Percentiles rank a stretch among this genome's conserved stretches.
These are phyloP conservation scores for Sarcophaga peregrina DNA, from an alignment of 1,140 invertebrate species.

Conservation along the genomic window DNA sequence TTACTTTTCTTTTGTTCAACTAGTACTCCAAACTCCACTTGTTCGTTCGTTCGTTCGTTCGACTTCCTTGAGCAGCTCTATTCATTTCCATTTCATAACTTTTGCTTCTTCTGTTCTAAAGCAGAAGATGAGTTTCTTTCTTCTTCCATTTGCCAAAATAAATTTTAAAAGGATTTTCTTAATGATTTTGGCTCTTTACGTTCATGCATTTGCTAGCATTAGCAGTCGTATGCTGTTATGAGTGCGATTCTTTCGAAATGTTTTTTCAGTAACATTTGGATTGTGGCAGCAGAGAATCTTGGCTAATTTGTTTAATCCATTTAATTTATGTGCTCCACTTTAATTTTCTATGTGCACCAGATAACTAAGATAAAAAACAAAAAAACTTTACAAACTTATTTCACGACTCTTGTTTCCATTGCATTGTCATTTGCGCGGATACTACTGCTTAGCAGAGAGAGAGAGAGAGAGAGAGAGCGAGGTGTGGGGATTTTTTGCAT, in stretches of 20 bases:
- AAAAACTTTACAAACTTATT: neutral
- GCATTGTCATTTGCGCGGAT: no score
- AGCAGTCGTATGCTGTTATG: neutral
- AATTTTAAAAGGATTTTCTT: conserved; percentile 38
- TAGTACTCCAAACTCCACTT: no score
- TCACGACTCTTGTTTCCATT: neutral
- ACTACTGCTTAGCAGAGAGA: no score
- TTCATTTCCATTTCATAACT: no score
- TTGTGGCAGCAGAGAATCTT: conserved; percentile 25
- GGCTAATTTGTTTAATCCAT: conserved; percentile 37
- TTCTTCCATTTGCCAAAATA: conserved; percentile 11
- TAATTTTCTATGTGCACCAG: neutral
- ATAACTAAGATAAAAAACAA: neutral
- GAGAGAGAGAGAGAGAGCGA: neutral
- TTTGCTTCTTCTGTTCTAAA: no score
- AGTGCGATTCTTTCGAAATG: neutral
- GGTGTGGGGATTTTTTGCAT: neutral
- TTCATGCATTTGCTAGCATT: neutral
- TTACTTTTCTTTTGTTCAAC: no score
- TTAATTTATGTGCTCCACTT: conserved; percentile 38
- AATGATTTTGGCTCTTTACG: conserved; percentile 1
- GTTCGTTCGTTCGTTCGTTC: no score
- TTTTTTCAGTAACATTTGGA: neutral
- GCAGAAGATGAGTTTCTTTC: no score
- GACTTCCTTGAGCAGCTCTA: no score